Percentiles rank a stretch among this genome's conserved stretches.
phyloP scores from a whole-genome alignment of 1,140 invertebrate genomes.

The Tribolium madens region DNA sequence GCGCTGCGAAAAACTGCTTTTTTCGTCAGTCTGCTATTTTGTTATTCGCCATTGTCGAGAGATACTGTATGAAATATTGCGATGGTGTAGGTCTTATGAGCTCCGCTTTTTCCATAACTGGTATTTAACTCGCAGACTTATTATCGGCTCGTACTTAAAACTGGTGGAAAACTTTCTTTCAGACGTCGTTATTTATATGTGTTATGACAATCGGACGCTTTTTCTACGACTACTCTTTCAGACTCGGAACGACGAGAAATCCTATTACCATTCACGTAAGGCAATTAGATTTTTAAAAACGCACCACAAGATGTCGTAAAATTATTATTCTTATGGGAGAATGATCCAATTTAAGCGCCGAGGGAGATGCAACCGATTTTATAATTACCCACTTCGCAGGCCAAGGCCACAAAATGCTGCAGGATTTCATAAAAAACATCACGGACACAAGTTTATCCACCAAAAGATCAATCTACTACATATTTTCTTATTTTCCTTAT shows the following conservation, averaged over 20 bases:
- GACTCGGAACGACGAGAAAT: background rate
- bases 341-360: background rate
- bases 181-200: constrained; percentile 16
- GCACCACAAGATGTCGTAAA: background rate
- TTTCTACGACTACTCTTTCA: background rate
- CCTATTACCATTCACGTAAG: background rate
- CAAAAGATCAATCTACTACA: too few species aligned
- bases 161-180: constrained; percentile 18
- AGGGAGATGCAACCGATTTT: background rate
- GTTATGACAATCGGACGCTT: constrained; percentile 8
- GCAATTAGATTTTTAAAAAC: constrained; percentile 12
- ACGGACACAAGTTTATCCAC: too few species aligned
- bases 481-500: too few species aligned
- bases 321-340: background rate
- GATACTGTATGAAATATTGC: constrained; percentile 22
- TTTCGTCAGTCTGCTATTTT: constrained; percentile 45
- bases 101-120: constrained; percentile 25
- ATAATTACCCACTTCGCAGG: background rate
- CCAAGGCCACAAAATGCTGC: too few species aligned
- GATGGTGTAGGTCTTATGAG: constrained; percentile 15
- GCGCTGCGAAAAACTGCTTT: constrained; percentile 53
- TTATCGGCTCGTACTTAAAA: constrained; percentile 24
- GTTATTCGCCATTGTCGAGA: constrained; percentile 46
- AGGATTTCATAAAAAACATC: too few species aligned
- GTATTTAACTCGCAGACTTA: constrained; percentile 25